phyloP scores from a whole-genome alignment of 2,113 vertebrate genomes.

The Polypterus senegalus region DNA sequence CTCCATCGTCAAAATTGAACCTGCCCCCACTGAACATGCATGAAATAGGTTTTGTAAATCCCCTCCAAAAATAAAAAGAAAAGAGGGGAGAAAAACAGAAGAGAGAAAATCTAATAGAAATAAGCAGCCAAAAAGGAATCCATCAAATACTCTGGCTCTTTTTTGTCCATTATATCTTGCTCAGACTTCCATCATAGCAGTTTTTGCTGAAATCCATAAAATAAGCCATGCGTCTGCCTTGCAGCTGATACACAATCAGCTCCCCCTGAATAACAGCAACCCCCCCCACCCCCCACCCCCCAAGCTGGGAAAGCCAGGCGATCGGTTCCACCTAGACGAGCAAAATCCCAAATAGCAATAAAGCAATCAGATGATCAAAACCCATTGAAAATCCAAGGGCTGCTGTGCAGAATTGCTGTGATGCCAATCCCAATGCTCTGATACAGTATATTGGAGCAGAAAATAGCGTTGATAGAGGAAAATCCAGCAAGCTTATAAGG shows the following conservation, averaged over 20 bases:
- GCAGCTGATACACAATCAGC: conserved; percentile 39
- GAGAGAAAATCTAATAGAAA: background rate
- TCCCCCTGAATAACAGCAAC: background rate
- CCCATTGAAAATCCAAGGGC: conserved; percentile 11
- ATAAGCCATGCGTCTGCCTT: conserved; percentile 32
- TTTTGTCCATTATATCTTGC: conserved; percentile 10
- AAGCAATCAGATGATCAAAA: conserved; percentile 16
- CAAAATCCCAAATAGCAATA: conserved; percentile 8
- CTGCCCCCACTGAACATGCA: conserved; percentile 80
- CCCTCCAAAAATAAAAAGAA: conserved; percentile 31
- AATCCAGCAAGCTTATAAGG: conserved; percentile 9
- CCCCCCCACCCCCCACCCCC: conserved; percentile 8
- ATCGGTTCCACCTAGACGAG: conserved; percentile 27
- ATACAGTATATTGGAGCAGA: conserved; percentile 8
- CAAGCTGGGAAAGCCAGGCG: conserved; percentile 10
- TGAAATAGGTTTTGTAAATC: conserved; percentile 71
- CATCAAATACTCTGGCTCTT: too few species aligned
- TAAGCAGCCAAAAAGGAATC: conserved; percentile 7
- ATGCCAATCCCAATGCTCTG: conserved; percentile 15
- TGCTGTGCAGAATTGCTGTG: conserved; percentile 4
- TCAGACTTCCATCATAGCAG: conserved; percentile 15
- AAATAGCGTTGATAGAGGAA: conserved; percentile 11
- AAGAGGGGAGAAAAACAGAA: conserved; percentile 13
- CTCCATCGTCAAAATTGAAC: conserved; percentile 99
- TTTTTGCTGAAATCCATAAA: conserved; percentile 14